phyloP scores from a whole-genome alignment of 1,140 invertebrate genomes.

The Drosophila hydei region DNA sequence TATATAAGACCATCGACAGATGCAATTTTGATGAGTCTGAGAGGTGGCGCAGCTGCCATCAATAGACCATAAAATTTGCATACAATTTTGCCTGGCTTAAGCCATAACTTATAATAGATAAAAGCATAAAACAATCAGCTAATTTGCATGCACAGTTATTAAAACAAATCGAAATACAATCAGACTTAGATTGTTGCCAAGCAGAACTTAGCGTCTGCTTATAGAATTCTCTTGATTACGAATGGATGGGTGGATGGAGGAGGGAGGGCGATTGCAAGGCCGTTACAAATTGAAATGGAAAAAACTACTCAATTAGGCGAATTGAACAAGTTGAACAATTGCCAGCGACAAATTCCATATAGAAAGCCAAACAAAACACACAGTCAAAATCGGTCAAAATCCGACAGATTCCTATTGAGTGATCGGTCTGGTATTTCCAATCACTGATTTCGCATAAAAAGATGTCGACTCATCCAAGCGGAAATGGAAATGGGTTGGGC shows the following conservation, averaged over 20 bases:
- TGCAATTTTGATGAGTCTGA: conserved; percentile 43
- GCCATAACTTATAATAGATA: conserved; percentile 43
- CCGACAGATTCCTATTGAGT: conserved; percentile 14
- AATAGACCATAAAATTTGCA: conserved; percentile 63
- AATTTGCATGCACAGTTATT: conserved; percentile 57
- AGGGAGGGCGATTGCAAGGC: conserved; percentile 25
- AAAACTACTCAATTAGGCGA: conserved; percentile 78
- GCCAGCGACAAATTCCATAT: conserved; percentile 58
- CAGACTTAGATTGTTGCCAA: conserved; percentile 30
- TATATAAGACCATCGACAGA: conserved; percentile 30
- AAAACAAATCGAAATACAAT: neutral
- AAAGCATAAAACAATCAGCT: conserved; percentile 65
- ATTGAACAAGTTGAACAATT: conserved; percentile 61
- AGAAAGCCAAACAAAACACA: conserved; percentile 13
- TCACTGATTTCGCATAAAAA: conserved; percentile 74
- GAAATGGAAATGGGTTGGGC: conserved; percentile 70
- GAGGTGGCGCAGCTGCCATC: conserved; percentile 46
- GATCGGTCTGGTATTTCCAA: conserved; percentile 64
- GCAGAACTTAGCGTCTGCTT: conserved; percentile 5
- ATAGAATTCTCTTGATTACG: conserved; percentile 62
- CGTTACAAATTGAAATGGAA: conserved; percentile 53
- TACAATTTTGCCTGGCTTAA: conserved; percentile 49
- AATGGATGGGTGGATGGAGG: conserved; percentile 6
- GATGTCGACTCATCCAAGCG: conserved; percentile 52
- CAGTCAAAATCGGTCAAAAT: conserved; percentile 79